These are phyloP conservation scores for Tricholauxania praeusta DNA, from an alignment of 2,888 invertebrate species.

Conservation along the genomic window DNA sequence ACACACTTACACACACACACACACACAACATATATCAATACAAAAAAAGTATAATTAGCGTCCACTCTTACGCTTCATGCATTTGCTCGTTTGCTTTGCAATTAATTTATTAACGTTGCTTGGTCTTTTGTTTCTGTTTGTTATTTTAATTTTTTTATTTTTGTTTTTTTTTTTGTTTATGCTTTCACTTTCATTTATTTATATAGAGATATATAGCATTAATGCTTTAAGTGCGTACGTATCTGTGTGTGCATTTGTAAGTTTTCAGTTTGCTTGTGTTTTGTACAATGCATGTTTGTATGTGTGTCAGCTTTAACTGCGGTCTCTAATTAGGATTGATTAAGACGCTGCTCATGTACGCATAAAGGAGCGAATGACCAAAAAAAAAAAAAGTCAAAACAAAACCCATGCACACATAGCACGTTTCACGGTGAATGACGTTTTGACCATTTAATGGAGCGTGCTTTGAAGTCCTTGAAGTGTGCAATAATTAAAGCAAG, in stretches of 20 bases:
- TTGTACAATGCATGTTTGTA: not conserved
- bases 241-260: no score
- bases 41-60: constrained; percentile 26
- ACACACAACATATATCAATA: constrained; percentile 6
- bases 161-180: not conserved
- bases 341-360: constrained; percentile 19
- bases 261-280: no score
- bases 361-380: not conserved
- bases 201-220: no score
- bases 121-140: not conserved
- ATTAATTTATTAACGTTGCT: constrained; percentile 31
- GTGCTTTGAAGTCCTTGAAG: not conserved
- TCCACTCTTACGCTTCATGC: constrained; percentile 6
- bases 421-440: no score
- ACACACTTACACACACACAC: not conserved
- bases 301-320: not conserved
- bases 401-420: no score
- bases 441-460: not conserved
- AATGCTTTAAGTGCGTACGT: no score
- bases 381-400: no score
- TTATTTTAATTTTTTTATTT: not conserved
- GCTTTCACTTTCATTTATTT: not conserved
- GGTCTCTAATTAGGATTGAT: constrained; percentile 24
- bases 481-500: not conserved
- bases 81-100: constrained; percentile 25